A percentile compares a stretch with the other conserved stretches of the same genome.
Conservation (phyloP, 2,797 vertebrate genomes). For the Labroides dimidiatus region DNA sequence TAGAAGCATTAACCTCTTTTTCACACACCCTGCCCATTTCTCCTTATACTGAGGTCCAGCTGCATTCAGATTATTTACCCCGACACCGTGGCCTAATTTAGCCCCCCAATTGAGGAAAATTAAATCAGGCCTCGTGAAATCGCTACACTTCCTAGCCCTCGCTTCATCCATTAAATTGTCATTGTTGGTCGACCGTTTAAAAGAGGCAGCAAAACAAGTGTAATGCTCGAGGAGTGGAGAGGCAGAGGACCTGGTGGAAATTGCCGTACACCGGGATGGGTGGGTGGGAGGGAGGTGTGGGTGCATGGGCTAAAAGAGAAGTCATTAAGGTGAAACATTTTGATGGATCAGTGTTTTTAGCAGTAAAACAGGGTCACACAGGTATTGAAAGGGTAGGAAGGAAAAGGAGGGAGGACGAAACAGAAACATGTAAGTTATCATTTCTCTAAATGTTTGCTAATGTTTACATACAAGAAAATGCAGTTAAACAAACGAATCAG, state of each 20-base stretch:
- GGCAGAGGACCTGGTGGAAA: conserved; percentile 41
- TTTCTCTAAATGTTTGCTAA: not conserved
- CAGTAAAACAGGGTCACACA: not conserved
- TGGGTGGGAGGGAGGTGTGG: not conserved
- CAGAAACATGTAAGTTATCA: not conserved
- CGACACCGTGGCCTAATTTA: conserved; percentile 67
- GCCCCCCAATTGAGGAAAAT: conserved; percentile 66
- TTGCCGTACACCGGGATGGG: not conserved
- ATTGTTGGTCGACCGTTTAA: conserved; percentile 66
- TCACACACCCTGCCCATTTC: conserved; percentile 38
- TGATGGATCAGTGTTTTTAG: conserved; percentile 36
- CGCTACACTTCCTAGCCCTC: conserved; percentile 51
- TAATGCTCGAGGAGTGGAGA: conserved; percentile 35
- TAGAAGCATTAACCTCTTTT: conserved; percentile 57
- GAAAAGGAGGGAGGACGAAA: not conserved
- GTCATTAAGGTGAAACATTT: conserved; percentile 25
- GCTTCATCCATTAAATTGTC: conserved; percentile 74
- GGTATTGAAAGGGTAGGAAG: not conserved
- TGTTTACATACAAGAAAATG: not conserved
- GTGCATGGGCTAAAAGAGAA: conserved; percentile 26
- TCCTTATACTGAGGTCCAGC: conserved; percentile 57
- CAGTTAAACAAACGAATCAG: not conserved
- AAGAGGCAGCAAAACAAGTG: conserved; percentile 65
- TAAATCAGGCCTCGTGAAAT: conserved; percentile 74
- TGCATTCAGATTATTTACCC: conserved; percentile 73